Conservation (phyloP, 1,140 invertebrate genomes). For the Bradynema listronoti region DNA sequence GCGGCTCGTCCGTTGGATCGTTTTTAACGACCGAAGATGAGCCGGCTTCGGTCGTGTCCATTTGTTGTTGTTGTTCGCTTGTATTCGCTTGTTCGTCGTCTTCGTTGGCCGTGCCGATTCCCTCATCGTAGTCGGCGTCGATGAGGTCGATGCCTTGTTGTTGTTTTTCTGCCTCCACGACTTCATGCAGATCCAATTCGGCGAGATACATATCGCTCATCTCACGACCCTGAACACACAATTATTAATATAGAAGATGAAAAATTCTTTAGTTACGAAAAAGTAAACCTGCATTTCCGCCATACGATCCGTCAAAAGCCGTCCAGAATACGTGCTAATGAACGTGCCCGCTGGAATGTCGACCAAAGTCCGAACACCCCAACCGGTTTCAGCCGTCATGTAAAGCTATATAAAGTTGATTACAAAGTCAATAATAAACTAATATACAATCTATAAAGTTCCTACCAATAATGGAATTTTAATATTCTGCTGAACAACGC, state of each 20-base stretch:
- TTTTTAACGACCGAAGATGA: too few relatives aligned
- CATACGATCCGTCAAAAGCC: conserved; percentile 72
- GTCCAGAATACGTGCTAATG: conserved; percentile 66
- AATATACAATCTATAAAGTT: conserved; percentile 9
- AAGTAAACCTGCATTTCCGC: conserved; percentile 12
- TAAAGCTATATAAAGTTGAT: conserved; percentile 19
- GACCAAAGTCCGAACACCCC: conserved; percentile 87
- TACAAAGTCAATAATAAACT: not conserved
- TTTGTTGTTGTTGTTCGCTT: too few relatives aligned
- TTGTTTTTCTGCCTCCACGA: conserved; percentile 18
- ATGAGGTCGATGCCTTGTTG: conserved; percentile 26
- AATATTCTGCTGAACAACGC: conserved; percentile 28
- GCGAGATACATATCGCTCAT: conserved; percentile 27
- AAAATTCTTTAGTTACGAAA: too few relatives aligned
- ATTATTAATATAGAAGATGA: too few relatives aligned
- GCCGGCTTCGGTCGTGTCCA: too few relatives aligned
- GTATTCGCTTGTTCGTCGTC: too few relatives aligned
- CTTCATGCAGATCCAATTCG: conserved; percentile 27
- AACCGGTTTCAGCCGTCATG: conserved; percentile 64
- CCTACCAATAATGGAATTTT: conserved; percentile 23
- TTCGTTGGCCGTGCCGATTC: conserved; percentile 13
- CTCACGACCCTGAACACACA: too few relatives aligned
- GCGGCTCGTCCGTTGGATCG: too few relatives aligned
- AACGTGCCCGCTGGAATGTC: conserved; percentile 70
- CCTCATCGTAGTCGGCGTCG: conserved; percentile 17